Conservation (phyloP, 2,797 vertebrate genomes). For the Gadopsis bispinosus region DNA sequence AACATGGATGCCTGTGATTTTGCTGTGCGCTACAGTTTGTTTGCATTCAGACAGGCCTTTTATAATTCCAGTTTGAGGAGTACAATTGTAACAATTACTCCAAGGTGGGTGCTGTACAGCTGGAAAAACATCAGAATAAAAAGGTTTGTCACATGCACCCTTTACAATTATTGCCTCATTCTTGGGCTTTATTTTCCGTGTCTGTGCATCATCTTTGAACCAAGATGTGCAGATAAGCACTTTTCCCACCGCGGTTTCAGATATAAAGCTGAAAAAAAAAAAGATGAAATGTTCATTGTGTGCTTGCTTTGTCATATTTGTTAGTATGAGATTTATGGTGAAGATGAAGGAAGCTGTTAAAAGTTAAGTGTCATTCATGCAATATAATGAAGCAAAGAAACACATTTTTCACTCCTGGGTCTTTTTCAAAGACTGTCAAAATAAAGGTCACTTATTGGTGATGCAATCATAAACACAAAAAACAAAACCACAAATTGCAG, state of each 20-base stretch:
- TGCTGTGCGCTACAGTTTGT: slow-evolving; percentile 80
- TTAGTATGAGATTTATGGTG: slow-evolving; percentile 2
- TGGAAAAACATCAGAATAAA: slow-evolving; percentile 88
- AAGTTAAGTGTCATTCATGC: slow-evolving; percentile 25
- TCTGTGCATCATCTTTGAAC: slow-evolving; percentile 51
- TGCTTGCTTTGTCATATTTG: slow-evolving; percentile 6
- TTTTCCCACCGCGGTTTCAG: slow-evolving; percentile 27
- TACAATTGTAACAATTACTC: slow-evolving; percentile 91
- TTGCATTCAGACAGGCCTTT: slow-evolving; percentile 84
- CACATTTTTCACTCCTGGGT: not conserved
- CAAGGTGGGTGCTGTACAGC: slow-evolving; percentile 83
- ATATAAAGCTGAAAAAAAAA: not conserved
- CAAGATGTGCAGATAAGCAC: slow-evolving; percentile 49
- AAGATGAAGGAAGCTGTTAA: slow-evolving; percentile 25
- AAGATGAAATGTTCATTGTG: slow-evolving; percentile 2
- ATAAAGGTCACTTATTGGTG: slow-evolving; percentile 13
- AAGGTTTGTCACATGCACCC: slow-evolving; percentile 79
- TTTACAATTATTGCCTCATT: slow-evolving; percentile 80
- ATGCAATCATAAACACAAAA: slow-evolving; percentile 5
- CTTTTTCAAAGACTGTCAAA: not conserved
- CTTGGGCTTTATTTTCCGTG: slow-evolving; percentile 64
- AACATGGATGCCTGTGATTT: slow-evolving; percentile 74
- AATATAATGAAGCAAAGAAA: slow-evolving; percentile 2
- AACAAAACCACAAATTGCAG: slow-evolving; percentile 4
- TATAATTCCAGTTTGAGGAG: slow-evolving; percentile 81